Evolutionary conservation across 2,888 invertebrate genomes (phyloP).

Genomic region (Nezara viridula): DNA sequence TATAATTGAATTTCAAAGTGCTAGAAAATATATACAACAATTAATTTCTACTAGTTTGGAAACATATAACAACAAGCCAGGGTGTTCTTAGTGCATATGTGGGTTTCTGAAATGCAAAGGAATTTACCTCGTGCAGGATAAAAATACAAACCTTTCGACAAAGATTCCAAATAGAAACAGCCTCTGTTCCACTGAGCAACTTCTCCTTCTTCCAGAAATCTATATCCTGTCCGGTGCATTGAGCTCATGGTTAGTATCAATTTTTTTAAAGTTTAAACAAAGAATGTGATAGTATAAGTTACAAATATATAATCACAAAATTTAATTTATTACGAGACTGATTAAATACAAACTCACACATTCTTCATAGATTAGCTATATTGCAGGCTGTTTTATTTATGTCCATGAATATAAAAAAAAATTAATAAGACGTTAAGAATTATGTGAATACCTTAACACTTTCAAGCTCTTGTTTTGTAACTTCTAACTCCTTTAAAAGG

Average conservation of each 20-base stretch:
- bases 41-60: constrained; percentile 33
- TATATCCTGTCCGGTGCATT: constrained; percentile 61
- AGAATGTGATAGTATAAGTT: background rate
- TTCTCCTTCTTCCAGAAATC: constrained; percentile 64
- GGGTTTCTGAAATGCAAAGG: constrained; percentile 39
- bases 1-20: background rate
- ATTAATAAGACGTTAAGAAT: constrained; percentile 32
- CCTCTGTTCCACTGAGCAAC: constrained; percentile 92
- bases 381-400: background rate
- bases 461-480: constrained; percentile 88
- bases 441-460: constrained; percentile 80
- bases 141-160: constrained; percentile 86
- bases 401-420: background rate
- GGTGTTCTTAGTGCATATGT: constrained; percentile 52
- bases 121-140: constrained; percentile 50
- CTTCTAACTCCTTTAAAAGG: constrained; percentile 84
- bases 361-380: background rate
- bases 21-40: constrained; percentile 23
- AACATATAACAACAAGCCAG: constrained; percentile 40
- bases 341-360: constrained; percentile 9
- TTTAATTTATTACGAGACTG: background rate
- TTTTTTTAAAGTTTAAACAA: background rate
- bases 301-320: background rate
- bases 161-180: constrained; percentile 93
- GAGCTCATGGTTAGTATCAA: constrained; percentile 52